Evolutionary conservation across 2,797 vertebrate species (phyloP), one percentile per base, ranked within the genome.

Genomic region (Coregonus suidteri): DNA sequence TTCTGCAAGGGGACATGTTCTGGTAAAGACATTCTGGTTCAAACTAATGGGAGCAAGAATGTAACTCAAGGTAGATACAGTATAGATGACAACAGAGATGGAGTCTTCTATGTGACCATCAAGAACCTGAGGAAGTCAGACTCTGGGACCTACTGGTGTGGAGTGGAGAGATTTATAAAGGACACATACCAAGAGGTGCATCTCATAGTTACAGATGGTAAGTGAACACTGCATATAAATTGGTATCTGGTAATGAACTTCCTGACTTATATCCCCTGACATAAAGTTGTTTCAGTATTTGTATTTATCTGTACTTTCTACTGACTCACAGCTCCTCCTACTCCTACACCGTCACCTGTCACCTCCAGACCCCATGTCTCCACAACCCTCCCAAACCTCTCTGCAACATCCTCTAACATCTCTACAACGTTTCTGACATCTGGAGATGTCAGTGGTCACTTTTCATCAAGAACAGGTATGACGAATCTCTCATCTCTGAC

Each of bases 1-100:
- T 75, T 90, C 80, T 86, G 86, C 62, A 80, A 9, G 73, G 7
- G 41, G 0, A 0, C 20, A 13, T 88, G 88, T 52, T 0, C 78
- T 59, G 7, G 1, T 1, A 0, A 56, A 71, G 1, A 77, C 0
- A 0, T 74, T 75, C 81, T 89, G 7, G 25, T 85, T 62, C 1
- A 78, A 18, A 37, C 35, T 0, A 37, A 37, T 4, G 4, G 35
- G 35, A 37, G 35, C 4, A 37, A 37, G 35, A 37, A 0, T 75
- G 2, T 64, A 4, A 52, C 31, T 68, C 18, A 4, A 0, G 86
- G 34, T 25, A 76, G 87, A 80, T 88, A 15, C 53, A 54, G 14
- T 54, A 54, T 54, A 16, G 0, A 1, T 3, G 82, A 84, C 52
- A 0, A 0, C 16, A 3, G 64, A 31, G 2, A 20, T 0, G 70